phyloP scores from a whole-genome alignment of 1,140 invertebrate species.

The Lepidurus packardi region DNA sequence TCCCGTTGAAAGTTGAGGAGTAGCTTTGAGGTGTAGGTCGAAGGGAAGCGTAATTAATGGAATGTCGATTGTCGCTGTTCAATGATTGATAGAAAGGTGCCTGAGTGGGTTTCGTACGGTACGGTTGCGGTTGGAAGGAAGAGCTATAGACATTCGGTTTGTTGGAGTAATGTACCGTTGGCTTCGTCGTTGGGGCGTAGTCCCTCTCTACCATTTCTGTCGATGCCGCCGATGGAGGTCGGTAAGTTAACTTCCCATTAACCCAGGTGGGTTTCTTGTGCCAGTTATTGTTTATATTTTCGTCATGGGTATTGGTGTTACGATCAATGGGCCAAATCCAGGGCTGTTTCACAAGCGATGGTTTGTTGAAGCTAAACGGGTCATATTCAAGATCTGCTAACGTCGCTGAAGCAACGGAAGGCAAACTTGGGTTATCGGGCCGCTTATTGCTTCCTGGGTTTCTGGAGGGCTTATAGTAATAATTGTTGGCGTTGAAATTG shows the following conservation, averaged over 20 bases:
- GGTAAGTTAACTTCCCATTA: constrained; percentile 25
- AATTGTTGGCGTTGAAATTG: constrained; percentile 18
- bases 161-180: neutral
- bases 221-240: neutral
- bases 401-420: neutral
- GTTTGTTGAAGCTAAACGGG: constrained; percentile 15
- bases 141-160: constrained; percentile 22
- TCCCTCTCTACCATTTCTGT: neutral
- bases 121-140: neutral
- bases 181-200: neutral
- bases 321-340: constrained; percentile 3
- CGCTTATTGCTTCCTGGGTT: neutral
- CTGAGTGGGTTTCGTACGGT: neutral
- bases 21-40: neutral
- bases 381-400: neutral
- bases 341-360: neutral
- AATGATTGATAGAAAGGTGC: constrained; percentile 9
- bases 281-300: constrained; percentile 13
- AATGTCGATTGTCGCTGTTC: neutral
- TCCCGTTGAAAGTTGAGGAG: constrained; percentile 7
- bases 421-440: neutral
- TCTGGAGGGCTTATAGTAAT: neutral
- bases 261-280: constrained; percentile 26
- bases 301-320: neutral
- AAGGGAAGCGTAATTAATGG: constrained; percentile 20